Percentiles rank a stretch among this genome's conserved stretches.
Evolutionary conservation across 2,797 vertebrate species (phyloP).

Genomic region (Chromis chromis): DNA sequence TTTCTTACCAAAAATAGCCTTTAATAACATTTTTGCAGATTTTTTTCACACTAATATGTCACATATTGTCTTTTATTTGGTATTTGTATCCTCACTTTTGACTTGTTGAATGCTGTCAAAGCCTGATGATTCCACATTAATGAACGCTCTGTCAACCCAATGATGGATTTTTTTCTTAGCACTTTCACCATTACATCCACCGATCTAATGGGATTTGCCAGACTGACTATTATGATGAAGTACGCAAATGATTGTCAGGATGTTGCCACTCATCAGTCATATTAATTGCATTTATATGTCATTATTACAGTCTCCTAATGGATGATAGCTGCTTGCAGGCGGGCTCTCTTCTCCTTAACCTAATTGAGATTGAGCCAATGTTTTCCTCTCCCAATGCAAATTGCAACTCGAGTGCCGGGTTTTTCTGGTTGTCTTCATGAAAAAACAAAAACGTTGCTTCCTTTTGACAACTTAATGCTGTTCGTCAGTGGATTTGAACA

Average conservation of each 20-base stretch:
- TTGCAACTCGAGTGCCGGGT: slow-evolving; percentile 54
- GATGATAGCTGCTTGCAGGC: slow-evolving; percentile 67
- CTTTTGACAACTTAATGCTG: slow-evolving; percentile 65
- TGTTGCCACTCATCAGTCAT: slow-evolving; percentile 80
- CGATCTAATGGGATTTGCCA: slow-evolving; percentile 78
- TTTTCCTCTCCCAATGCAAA: slow-evolving; percentile 54
- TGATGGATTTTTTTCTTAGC: slow-evolving; percentile 73
- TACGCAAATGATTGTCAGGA: slow-evolving; percentile 77
- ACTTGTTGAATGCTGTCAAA: slow-evolving; percentile 41
- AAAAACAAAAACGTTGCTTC: slow-evolving; percentile 21
- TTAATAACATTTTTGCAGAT: neutral
- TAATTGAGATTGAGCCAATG: slow-evolving; percentile 73
- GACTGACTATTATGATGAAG: slow-evolving; percentile 80
- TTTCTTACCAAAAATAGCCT: too few species aligned
- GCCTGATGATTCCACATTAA: slow-evolving; percentile 57
- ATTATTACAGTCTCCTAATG: slow-evolving; percentile 78
- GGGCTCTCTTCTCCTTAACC: slow-evolving; percentile 64
- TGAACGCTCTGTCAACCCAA: slow-evolving; percentile 59
- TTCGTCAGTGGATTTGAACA: slow-evolving; percentile 75
- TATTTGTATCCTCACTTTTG: slow-evolving; percentile 21
- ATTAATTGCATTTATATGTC: slow-evolving; percentile 83
- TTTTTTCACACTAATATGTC: neutral
- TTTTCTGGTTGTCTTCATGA: slow-evolving; percentile 49
- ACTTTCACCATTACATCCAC: slow-evolving; percentile 65
- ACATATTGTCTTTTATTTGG: slow-evolving; percentile 6